phyloP scores from a whole-genome alignment of 2,797 vertebrate species.

The Alfaro cultratus region DNA sequence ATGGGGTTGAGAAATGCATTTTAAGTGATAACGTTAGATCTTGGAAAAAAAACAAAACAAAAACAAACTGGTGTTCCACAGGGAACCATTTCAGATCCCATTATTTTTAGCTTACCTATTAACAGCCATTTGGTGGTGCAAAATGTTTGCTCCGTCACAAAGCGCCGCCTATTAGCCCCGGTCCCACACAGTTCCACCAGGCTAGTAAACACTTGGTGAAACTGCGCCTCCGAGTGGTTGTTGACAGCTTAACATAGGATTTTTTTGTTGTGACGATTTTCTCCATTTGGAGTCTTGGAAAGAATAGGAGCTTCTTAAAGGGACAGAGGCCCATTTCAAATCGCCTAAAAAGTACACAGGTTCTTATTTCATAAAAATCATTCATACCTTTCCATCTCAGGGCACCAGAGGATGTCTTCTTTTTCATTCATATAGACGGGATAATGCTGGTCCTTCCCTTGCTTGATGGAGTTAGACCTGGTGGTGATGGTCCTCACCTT shows the following conservation, averaged over 20 bases:
- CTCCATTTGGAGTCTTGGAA: too few relatives aligned
- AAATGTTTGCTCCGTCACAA: neutral
- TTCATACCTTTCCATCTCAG: slow-evolving; percentile 96
- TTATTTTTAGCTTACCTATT: neutral
- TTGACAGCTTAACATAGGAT: too few relatives aligned
- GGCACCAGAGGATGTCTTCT: slow-evolving; percentile 98
- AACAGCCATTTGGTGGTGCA: neutral
- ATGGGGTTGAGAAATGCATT: neutral
- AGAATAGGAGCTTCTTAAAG: too few relatives aligned
- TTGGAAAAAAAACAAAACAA: neutral
- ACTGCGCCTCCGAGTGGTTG: neutral
- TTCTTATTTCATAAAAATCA: neutral
- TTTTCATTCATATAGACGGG: slow-evolving; percentile 98
- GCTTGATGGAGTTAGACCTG: slow-evolving; percentile 98
- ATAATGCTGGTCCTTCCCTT: slow-evolving; percentile 99
- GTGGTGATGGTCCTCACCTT: slow-evolving; percentile 99
- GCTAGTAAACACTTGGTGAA: neutral
- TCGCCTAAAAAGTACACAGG: neutral
- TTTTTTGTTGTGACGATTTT: too few relatives aligned
- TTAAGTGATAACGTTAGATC: neutral
- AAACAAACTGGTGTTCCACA: neutral
- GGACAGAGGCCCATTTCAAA: neutral
- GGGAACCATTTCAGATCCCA: neutral
- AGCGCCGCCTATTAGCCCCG: neutral
- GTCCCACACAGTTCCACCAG: too few relatives aligned